Conservation (phyloP, 2,888 invertebrate species). For the Petrophora chlorosata region DNA sequence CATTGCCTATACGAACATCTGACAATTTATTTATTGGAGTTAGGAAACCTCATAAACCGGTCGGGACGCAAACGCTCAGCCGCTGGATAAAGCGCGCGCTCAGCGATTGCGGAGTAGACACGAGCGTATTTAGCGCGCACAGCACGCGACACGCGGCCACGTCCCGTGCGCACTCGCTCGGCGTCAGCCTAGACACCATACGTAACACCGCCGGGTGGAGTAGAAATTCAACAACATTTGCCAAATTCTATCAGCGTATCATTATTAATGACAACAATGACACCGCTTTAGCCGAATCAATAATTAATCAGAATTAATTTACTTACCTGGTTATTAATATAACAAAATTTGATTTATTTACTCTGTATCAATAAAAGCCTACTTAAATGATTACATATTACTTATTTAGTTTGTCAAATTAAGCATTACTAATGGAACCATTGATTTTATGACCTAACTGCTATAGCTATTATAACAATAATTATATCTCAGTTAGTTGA, state of each 20-base stretch:
- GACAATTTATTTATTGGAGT: no score
- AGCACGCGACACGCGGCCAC: constrained; percentile 12
- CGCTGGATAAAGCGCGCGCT: constrained; percentile 11
- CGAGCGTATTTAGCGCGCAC: constrained; percentile 10
- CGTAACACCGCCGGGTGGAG: constrained; percentile 28
- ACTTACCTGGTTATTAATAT: neutral
- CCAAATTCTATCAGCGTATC: neutral
- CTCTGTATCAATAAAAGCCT: no score
- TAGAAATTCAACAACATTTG: neutral
- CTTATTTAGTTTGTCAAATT: no score
- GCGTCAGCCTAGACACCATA: constrained; percentile 21
- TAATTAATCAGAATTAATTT: neutral
- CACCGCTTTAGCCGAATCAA: neutral
- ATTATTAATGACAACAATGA: neutral
- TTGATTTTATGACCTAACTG: no score
- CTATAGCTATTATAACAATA: no score
- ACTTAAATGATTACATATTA: no score
- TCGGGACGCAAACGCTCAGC: neutral
- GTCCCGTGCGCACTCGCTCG: constrained; percentile 18
- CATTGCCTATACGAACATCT: no score
- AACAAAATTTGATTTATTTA: neutral
- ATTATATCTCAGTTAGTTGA: no score
- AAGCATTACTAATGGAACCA: no score
- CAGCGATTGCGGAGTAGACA: constrained; percentile 13
- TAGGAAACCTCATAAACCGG: neutral